Evolutionary conservation across 2,797 vertebrate species (phyloP), one percentile per base, ranked within the genome.

Genomic region (Perodicticus potto): DNA sequence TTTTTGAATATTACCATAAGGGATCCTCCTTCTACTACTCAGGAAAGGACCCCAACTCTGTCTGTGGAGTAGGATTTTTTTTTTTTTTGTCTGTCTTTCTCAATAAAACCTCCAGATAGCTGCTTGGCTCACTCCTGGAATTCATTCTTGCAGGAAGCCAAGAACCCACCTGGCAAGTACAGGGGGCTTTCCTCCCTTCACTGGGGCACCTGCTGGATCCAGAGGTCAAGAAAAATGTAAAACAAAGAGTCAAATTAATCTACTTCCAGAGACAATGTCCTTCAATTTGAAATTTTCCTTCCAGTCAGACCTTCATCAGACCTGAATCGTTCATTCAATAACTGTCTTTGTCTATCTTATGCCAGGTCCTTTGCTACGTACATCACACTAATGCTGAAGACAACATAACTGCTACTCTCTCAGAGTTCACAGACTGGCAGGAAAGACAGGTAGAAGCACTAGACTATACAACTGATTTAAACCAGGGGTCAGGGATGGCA

Each of bases 231-330:
- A 67, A 65, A 67, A 37, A 6, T 89, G 7, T 49, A 73, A 76
- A 86, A 94, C 92, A 91, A 37, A 45, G 34, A 91, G 9, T 86
- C 49, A 76, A 83, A 89, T 93, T 63, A 74, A 95, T 92, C 83
- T 84, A 59, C 23, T 91, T 86, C 57, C 78, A 94, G 45, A 77
- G 40, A 83, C 49, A 89, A 5, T 65, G 11, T 37, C 27, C n/a
- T 7, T 76, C 59, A 69, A 69, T 83, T 70, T 81, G 19, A 91
- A 10, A 40, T 17, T 72, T 74, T 93, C 23, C 34, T 89, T 95
- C 27, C 63, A 53, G 74, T 72, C 57, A 82, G 61, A 88, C 91
- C 25, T 88, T 73, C 40, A 93, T 34, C 22, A 70, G 29, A 49
- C 55, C 27, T 63, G 23, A 95, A 37, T 14, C 27, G 34, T 78